These are phyloP conservation scores for Micropterix aruncella DNA, from an alignment of 2,888 invertebrate species.

Conservation along the genomic window DNA sequence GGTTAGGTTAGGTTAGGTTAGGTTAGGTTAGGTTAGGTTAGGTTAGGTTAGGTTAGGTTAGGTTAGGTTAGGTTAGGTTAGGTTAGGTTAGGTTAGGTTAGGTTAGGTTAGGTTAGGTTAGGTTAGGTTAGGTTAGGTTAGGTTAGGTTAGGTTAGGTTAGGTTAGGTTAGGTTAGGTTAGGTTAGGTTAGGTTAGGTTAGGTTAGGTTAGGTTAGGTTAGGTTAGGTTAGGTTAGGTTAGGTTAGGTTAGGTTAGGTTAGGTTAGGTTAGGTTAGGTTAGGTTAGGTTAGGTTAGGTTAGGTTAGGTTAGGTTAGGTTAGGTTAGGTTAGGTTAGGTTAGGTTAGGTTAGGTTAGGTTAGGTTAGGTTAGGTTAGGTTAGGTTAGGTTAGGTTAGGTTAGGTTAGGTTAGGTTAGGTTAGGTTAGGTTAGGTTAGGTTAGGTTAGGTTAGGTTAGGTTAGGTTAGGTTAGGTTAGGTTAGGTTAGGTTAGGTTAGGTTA, in stretches of 20 bases:
- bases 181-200: neutral
- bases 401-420: neutral
- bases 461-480: neutral
- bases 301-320: neutral
- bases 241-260: constrained; percentile 1
- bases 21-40: neutral
- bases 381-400: neutral
- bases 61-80: constrained; percentile 1
- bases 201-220: neutral
- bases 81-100: constrained; percentile 3
- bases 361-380: neutral
- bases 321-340: neutral
- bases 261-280: constrained; percentile 3
- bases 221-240: neutral
- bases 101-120: neutral
- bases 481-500: neutral
- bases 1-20: neutral
- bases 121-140: neutral
- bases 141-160: neutral
- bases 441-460: constrained; percentile 3
- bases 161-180: constrained; percentile 4
- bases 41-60: neutral
- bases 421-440: constrained; percentile 1
- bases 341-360: constrained; percentile 4
- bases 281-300: neutral